These are phyloP conservation scores for Deilephila porcellus DNA, from an alignment of 2,888 invertebrate genomes.

Conservation along the genomic window DNA sequence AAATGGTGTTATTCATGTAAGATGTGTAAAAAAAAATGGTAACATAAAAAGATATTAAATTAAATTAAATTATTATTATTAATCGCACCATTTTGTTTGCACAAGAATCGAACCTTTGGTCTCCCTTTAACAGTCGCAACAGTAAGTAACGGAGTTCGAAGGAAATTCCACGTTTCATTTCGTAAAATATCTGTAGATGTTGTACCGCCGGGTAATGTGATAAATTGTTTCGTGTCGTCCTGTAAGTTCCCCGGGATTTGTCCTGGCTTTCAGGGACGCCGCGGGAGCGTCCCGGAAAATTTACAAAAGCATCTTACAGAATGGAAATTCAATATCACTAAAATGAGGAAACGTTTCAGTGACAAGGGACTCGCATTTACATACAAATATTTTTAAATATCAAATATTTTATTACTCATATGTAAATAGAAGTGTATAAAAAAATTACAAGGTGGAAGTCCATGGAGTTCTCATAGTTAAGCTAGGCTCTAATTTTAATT, in stretches of 20 bases:
- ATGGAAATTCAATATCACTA: constrained; percentile 5
- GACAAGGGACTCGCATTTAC: not conserved
- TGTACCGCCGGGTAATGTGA: constrained; percentile 3
- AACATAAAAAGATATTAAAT: no score
- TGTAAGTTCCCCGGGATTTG: not conserved
- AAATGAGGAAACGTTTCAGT: not conserved
- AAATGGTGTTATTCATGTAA: no score
- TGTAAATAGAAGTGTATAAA: no score
- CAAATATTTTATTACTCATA: no score
- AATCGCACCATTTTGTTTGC: no score
- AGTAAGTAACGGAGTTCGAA: not conserved
- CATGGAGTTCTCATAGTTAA: no score
- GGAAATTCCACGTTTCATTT: not conserved
- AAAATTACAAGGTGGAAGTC: no score
- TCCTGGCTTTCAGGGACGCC: constrained; percentile 2
- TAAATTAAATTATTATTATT: no score
- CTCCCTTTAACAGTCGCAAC: not conserved
- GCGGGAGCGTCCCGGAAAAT: not conserved
- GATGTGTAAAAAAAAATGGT: no score
- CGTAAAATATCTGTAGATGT: constrained; percentile 4
- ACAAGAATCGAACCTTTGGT: no score
- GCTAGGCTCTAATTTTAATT: no score
- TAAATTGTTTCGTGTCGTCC: not conserved
- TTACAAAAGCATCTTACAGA: not conserved
- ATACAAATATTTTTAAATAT: no score